These are phyloP conservation scores for Ophiodon elongatus DNA, from an alignment of 2,113 vertebrate species.

Conservation along the genomic window DNA sequence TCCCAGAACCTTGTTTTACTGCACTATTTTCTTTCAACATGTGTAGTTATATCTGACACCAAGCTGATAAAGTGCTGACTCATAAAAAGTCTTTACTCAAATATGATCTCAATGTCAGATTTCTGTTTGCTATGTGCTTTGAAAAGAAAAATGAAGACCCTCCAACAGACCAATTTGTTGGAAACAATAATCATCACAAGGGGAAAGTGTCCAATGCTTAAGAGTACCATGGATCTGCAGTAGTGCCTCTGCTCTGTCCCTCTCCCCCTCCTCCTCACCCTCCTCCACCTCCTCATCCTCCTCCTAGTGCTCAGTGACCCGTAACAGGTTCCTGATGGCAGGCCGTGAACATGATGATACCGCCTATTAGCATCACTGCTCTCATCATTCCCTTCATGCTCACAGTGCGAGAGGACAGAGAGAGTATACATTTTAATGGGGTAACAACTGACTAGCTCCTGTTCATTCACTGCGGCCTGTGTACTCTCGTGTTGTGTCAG, in stretches of 20 bases:
- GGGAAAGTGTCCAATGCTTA: neutral
- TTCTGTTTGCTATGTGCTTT: too few species aligned
- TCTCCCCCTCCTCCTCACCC: neutral
- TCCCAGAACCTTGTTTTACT: too few species aligned
- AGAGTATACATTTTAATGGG: neutral
- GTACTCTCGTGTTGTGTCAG: neutral
- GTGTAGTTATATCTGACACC: neutral
- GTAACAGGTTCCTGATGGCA: conserved; percentile 56
- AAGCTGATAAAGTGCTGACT: neutral
- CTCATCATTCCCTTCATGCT: conserved; percentile 56
- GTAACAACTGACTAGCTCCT: neutral
- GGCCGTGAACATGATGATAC: conserved; percentile 61
- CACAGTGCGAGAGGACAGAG: conserved; percentile 22
- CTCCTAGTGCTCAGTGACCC: conserved; percentile 57
- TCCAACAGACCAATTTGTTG: too few species aligned
- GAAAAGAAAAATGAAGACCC: too few species aligned
- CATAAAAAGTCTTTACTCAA: neutral
- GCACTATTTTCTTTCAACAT: too few species aligned
- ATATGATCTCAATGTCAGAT: neutral
- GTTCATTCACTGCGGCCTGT: neutral
- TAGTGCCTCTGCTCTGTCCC: neutral
- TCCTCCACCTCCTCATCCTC: conserved; percentile 8
- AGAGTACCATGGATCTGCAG: neutral
- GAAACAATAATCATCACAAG: neutral
- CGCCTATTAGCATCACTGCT: conserved; percentile 39